Conservation (phyloP, 2,888 invertebrate genomes). For the Tuta absoluta region DNA sequence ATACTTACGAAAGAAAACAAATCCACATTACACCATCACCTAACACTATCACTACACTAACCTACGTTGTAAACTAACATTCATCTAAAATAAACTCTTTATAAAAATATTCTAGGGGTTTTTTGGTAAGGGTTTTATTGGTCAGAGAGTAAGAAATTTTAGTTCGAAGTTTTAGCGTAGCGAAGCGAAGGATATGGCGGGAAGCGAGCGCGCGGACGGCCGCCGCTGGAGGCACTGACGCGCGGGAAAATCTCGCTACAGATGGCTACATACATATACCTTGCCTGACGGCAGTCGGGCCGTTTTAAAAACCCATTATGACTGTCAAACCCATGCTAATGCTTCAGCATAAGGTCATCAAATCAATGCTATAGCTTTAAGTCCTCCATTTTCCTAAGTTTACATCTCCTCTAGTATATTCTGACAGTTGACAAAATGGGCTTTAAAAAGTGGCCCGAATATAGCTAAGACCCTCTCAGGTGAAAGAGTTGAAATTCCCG, state of each 20-base stretch:
- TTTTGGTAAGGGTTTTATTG: slow-evolving; percentile 23
- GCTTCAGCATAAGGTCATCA: no score
- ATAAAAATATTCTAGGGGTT: slow-evolving; percentile 36
- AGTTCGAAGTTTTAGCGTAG: slow-evolving; percentile 32
- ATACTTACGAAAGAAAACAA: slow-evolving; percentile 38
- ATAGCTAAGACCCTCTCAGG: no score
- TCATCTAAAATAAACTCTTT: slow-evolving; percentile 49
- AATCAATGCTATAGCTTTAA: no score
- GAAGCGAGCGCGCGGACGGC: slow-evolving; percentile 26
- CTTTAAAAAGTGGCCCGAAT: no score
- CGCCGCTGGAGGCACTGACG: slow-evolving; percentile 27
- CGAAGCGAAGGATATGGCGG: slow-evolving; percentile 23
- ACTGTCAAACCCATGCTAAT: no score
- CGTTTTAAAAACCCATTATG: no score
- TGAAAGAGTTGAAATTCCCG: no score
- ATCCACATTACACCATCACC: slow-evolving; percentile 31
- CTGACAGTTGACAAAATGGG: no score
- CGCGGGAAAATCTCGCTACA: slow-evolving; percentile 11
- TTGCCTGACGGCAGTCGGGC: no score
- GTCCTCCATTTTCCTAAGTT: no score
- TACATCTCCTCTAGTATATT: no score
- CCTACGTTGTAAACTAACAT: slow-evolving; percentile 45
- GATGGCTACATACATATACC: neutral
- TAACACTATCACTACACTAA: slow-evolving; percentile 23
- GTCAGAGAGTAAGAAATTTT: slow-evolving; percentile 24